Conservation (phyloP, 2,797 vertebrate genomes). For the Muraenolepis orangiensis region DNA sequence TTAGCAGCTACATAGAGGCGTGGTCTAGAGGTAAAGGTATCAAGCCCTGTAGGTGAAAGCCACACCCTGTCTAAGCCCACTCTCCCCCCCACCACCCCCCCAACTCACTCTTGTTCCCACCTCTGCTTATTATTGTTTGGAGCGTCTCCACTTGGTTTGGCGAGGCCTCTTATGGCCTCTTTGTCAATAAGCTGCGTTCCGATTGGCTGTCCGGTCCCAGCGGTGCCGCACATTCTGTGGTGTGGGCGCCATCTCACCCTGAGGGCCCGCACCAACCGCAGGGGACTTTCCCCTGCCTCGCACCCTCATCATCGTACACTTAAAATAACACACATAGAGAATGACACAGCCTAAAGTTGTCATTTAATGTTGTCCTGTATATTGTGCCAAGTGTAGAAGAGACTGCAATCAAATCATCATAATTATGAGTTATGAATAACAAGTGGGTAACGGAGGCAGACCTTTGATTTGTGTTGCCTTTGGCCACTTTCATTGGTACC, state of each 20-base stretch:
- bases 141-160: slow-evolving; percentile 43
- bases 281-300: slow-evolving; percentile 50
- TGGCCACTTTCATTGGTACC: slow-evolving; percentile 38
- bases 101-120: slow-evolving; percentile 27
- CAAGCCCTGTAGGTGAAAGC: slow-evolving; percentile 36
- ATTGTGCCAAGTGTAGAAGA: neutral
- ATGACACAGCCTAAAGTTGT: neutral
- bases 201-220: slow-evolving; percentile 43
- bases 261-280: slow-evolving; percentile 28
- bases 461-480: slow-evolving; percentile 40
- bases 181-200: slow-evolving; percentile 48
- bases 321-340: neutral
- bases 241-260: slow-evolving; percentile 41
- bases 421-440: slow-evolving; percentile 31
- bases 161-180: slow-evolving; percentile 36
- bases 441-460: slow-evolving; percentile 48
- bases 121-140: slow-evolving; percentile 51
- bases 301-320: slow-evolving; percentile 33
- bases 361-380: neutral
- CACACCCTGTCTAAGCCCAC: slow-evolving; percentile 48
- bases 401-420: slow-evolving; percentile 32
- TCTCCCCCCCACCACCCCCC: slow-evolving; percentile 24
- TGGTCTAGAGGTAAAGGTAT: slow-evolving; percentile 53
- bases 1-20: slow-evolving; percentile 49
- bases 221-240: slow-evolving; percentile 44